Evolutionary conservation across 1,140 invertebrate species (phyloP).

Genomic region (Diorhabda carinulata): DNA sequence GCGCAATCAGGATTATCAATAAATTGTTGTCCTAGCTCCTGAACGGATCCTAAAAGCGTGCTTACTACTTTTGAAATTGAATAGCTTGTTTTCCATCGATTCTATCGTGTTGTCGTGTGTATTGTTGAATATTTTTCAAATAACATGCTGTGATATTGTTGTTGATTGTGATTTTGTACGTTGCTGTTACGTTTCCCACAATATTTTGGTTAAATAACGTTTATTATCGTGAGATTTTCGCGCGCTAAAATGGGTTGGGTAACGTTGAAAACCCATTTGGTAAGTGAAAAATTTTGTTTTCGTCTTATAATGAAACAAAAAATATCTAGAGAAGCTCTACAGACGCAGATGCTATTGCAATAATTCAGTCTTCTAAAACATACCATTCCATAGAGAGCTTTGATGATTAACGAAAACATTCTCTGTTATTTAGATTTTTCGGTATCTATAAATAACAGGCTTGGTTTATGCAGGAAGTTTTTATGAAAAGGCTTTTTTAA

Average conservation of each 20-base stretch:
- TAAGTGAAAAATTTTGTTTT: constrained; percentile 36
- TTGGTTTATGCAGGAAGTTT: too few species aligned
- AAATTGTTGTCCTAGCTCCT: constrained; percentile 25
- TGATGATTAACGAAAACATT: too few species aligned
- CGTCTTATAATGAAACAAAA: too few species aligned
- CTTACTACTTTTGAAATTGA: not conserved
- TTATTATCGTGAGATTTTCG: not conserved
- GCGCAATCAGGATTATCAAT: constrained; percentile 38
- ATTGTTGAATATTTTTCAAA: constrained; percentile 1
- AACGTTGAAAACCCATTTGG: constrained; percentile 50
- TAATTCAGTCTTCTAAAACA: too few species aligned
- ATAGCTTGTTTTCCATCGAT: not conserved
- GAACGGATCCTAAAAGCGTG: constrained; percentile 11
- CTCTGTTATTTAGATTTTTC: too few species aligned
- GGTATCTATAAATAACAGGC: too few species aligned
- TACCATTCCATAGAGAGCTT: too few species aligned
- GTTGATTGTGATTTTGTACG: not conserved
- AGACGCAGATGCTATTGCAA: too few species aligned
- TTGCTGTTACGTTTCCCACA: not conserved
- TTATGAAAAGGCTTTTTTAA: too few species aligned
- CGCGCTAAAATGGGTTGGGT: constrained; percentile 48
- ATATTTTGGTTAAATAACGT: not conserved
- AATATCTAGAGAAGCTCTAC: too few species aligned
- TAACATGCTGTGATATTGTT: not conserved
- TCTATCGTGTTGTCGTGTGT: not conserved